These are phyloP conservation scores for Pteria penguin DNA, from an alignment of 2,888 invertebrate species.

Conservation along the genomic window DNA sequence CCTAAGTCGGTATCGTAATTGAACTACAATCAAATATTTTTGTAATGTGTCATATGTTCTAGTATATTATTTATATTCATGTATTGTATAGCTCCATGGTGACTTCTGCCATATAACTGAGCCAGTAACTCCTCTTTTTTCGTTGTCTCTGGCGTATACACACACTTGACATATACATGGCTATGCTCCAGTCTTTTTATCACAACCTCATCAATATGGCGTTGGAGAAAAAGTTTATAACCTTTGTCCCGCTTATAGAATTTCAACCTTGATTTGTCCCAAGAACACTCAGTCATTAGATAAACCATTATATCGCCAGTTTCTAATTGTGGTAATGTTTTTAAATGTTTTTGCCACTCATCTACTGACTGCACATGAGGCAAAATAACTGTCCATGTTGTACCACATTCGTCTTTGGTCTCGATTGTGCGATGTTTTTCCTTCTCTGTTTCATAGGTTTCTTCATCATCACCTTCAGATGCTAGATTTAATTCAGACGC, in stretches of 20 bases:
- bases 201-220: slow-evolving; percentile 3
- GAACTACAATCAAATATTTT: too few species aligned
- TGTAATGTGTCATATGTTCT: too few species aligned
- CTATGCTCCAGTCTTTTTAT: neutral
- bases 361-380: neutral
- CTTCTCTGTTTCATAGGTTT: neutral
- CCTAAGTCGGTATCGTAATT: too few species aligned
- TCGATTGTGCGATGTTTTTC: neutral
- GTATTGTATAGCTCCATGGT: too few species aligned
- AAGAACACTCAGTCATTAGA: slow-evolving; percentile 11
- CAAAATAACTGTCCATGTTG: slow-evolving; percentile 14
- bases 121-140: too few species aligned
- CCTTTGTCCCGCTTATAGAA: slow-evolving; percentile 14
- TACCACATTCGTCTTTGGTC: neutral
- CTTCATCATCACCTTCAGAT: neutral
- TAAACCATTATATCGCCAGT: slow-evolving; percentile 29
- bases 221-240: slow-evolving; percentile 2
- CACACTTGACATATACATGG: slow-evolving; percentile 16
- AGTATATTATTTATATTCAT: too few species aligned
- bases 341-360: slow-evolving; percentile 7
- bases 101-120: too few species aligned
- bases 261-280: too few species aligned
- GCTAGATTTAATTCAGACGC: slow-evolving; percentile 20
- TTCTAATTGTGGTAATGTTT: slow-evolving; percentile 6
- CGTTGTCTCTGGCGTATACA: slow-evolving; percentile 11